A percentile compares a stretch with the other conserved stretches of the same genome.
Evolutionary conservation across 23 tunicate species (phyloP).

Genomic region (Phallusia fumigata): DNA sequence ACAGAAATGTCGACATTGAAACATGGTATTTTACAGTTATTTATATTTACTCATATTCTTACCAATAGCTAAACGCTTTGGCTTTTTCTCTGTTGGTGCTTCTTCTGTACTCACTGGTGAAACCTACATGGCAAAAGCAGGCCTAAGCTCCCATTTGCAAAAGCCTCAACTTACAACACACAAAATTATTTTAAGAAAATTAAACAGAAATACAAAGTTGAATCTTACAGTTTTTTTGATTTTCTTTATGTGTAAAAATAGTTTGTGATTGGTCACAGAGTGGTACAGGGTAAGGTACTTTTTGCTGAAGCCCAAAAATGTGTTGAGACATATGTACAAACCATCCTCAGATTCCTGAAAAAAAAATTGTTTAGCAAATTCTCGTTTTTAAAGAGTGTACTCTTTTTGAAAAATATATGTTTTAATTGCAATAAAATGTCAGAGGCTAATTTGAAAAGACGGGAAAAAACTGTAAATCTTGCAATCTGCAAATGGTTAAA

Average conservation of each 20-base stretch:
- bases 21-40: neutral
- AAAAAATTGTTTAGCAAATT: too few species aligned
- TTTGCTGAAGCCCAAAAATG: constrained; percentile 68
- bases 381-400: too few species aligned
- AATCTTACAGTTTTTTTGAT: constrained; percentile 43
- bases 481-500: too few species aligned
- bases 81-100: constrained; percentile 56
- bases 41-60: neutral
- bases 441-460: too few species aligned
- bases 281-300: constrained; percentile 59
- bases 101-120: neutral
- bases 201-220: too few species aligned
- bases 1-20: neutral
- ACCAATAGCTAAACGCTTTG: constrained; percentile 93
- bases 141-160: too few species aligned
- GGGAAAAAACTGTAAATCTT: too few species aligned
- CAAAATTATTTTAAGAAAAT: too few species aligned
- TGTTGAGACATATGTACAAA: constrained; percentile 76
- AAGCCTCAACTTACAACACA: too few species aligned
- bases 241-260: constrained; percentile 60
- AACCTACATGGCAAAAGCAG: neutral
- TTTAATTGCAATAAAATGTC: too few species aligned
- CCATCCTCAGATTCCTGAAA: constrained; percentile 67
- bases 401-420: too few species aligned
- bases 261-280: constrained; percentile 43